These are phyloP conservation scores for Megaleporinus macrocephalus DNA, from an alignment of 2,113 vertebrate species.

Conservation along the genomic window DNA sequence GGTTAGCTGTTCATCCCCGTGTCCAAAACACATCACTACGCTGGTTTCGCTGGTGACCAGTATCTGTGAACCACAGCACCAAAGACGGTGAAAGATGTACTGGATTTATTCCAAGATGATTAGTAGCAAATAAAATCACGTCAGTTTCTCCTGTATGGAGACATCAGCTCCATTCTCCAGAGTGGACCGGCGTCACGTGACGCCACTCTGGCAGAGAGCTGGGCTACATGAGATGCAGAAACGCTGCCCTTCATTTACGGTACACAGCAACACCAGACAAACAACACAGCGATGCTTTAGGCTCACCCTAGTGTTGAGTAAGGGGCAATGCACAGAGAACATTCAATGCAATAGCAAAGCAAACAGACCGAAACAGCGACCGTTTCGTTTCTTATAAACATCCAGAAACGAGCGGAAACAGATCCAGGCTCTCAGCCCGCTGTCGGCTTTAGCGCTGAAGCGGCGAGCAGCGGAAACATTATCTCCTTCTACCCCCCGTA, in stretches of 20 bases:
- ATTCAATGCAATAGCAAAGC: neutral
- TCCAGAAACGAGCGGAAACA: neutral
- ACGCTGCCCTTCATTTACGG: neutral
- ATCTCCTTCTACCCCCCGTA: neutral
- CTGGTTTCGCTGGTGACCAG: too few species aligned
- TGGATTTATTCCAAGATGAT: too few species aligned
- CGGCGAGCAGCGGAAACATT: neutral
- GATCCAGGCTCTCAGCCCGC: neutral
- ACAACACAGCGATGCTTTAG: neutral
- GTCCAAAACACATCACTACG: too few species aligned
- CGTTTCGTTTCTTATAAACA: neutral
- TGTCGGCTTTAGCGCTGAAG: neutral
- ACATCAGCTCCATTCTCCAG: neutral
- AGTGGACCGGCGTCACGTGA: conserved; percentile 28
- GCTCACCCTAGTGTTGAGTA: neutral
- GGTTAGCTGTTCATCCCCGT: too few species aligned
- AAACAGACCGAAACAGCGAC: neutral
- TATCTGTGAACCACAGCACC: too few species aligned
- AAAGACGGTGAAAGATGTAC: too few species aligned
- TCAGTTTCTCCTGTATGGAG: too few species aligned
- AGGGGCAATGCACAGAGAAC: neutral
- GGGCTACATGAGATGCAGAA: neutral
- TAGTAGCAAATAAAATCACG: too few species aligned
- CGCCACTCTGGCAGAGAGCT: neutral
- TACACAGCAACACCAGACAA: conserved; percentile 1